phyloP scores from a whole-genome alignment of 2,113 vertebrate genomes.

The Phoxinus phoxinus region DNA sequence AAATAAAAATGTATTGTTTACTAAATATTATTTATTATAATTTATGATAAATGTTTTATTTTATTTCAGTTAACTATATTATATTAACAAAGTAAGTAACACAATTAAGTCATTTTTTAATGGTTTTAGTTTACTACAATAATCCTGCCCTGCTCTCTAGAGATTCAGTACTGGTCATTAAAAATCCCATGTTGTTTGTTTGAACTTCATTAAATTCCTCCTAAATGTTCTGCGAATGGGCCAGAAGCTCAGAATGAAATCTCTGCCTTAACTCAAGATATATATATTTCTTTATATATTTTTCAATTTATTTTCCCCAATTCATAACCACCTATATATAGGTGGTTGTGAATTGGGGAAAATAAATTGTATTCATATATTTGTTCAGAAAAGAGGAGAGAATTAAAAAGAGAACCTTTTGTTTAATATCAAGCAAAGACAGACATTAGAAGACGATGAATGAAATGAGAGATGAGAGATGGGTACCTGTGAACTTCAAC shows the following conservation, averaged over 20 bases:
- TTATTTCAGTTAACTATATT: no score
- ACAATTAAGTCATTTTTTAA: no score
- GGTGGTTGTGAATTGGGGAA: not conserved
- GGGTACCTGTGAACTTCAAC: slow-evolving; percentile 76
- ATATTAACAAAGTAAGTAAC: no score
- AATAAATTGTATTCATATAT: not conserved
- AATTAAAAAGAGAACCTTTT: not conserved
- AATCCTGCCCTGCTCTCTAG: not conserved
- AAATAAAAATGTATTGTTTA: no score
- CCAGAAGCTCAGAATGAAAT: not conserved
- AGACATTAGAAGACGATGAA: slow-evolving; percentile 12
- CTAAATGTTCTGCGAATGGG: not conserved
- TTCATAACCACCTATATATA: no score
- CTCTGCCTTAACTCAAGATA: not conserved
- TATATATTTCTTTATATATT: no score
- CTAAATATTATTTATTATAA: no score
- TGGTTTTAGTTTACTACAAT: no score
- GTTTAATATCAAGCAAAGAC: not conserved
- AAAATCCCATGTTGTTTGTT: not conserved
- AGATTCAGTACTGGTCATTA: not conserved
- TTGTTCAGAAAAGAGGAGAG: not conserved
- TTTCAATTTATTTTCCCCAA: no score
- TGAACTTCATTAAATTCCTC: not conserved
- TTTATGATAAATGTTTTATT: not conserved
- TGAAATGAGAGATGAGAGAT: slow-evolving; percentile 27